Evolutionary conservation across 2,113 vertebrate genomes (phyloP).

Genomic region (Stegastes partitus): DNA sequence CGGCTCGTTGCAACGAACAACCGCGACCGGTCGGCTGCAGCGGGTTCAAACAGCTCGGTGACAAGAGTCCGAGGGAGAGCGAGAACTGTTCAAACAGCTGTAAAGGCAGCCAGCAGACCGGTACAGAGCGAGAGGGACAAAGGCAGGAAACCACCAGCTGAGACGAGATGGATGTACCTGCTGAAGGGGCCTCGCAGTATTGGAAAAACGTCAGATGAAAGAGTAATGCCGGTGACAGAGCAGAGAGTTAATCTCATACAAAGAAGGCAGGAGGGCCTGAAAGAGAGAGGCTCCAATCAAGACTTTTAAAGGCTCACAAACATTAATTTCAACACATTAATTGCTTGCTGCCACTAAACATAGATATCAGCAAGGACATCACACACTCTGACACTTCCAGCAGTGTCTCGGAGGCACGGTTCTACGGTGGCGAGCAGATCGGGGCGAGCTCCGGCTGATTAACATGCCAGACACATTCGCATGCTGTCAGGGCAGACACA

Average conservation of each 20-base stretch:
- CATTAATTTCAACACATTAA: slow-evolving; percentile 35
- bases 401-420: slow-evolving; percentile 46
- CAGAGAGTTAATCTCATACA: not conserved
- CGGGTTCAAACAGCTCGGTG: slow-evolving; percentile 18
- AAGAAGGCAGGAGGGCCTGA: not conserved
- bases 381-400: slow-evolving; percentile 38
- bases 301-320: slow-evolving; percentile 6
- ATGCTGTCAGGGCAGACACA: slow-evolving; percentile 43
- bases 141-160: slow-evolving; percentile 14
- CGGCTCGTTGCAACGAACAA: slow-evolving; percentile 19
- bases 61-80: slow-evolving; percentile 6
- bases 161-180: not conserved
- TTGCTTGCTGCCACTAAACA: slow-evolving; percentile 44
- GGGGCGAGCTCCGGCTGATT: slow-evolving; percentile 58
- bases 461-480: slow-evolving; percentile 66
- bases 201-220: not conserved
- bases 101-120: not conserved
- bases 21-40: slow-evolving; percentile 16
- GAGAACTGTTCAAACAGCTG: slow-evolving; percentile 24
- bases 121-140: not conserved
- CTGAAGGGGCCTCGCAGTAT: not conserved
- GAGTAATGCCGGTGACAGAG: slow-evolving; percentile 2
- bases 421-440: slow-evolving; percentile 55
- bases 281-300: not conserved
- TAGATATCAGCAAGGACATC: slow-evolving; percentile 70